Base-by-base conservation (phyloP, 2,113 vertebrate species). In the Halcyon malimbica region DNA sequence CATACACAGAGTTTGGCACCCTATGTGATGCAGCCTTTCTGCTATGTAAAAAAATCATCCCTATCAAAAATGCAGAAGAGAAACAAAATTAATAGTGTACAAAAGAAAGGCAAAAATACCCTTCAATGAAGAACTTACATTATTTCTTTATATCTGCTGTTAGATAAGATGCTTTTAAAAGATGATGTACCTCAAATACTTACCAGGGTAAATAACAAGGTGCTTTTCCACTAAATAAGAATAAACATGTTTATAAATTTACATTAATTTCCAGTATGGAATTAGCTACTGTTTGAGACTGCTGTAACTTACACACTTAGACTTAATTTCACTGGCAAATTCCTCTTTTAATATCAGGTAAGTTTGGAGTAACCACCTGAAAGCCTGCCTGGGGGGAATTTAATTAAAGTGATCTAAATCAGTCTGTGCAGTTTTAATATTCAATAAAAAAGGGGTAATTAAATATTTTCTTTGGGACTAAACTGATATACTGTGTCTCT, bases 361-460 rank as follows among this genome's bases (percentile, higher is more conserved):
- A 91, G 13, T 87, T 93, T 78, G 31, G 37, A 77, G 71, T 85
- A 91, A 57, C 28, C 39, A 95, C 48, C 53, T 67, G 60, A 77
- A 95, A 65, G 54, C 46, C 59, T 87, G n/a, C 50, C 71, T 48
- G 21, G 5, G 33, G 59, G 51, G 73, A 95, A 77, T 63, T 92
- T 95, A 95, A 96, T 97, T 95, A 89, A 93, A 96, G 25, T 56
- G 37, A 64, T 31, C 56, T 71, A 44, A 95, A 80, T 65, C 59
- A 87, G 26, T 68, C 25, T 67, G 26, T 90, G 63, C 26, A 87
- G 83, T 63, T 96, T 59, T 81, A 93, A 83, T 79, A 92, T 62
- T 89, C 80, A 95, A 87, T 64, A 67, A 70, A 75, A 93, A 94
- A 56, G 12, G 5, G 2, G 2, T 24, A 53, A 71, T 42, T 42